A percentile compares a stretch with the other conserved stretches of the same genome.
phyloP scores from a whole-genome alignment of 2,113 vertebrate genomes.

The Isurus oxyrinchus region DNA sequence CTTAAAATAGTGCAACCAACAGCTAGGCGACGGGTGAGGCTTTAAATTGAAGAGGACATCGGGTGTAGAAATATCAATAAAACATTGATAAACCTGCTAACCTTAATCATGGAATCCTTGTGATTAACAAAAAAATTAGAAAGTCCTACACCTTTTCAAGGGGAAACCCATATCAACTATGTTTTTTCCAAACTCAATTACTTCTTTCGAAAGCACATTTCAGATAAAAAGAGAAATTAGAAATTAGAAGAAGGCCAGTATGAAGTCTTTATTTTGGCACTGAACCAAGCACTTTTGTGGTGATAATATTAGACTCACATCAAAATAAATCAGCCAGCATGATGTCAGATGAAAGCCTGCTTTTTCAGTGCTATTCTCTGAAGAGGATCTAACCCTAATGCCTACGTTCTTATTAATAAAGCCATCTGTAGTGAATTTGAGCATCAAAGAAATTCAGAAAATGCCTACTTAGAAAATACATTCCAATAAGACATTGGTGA shows the following conservation, averaged over 20 bases:
- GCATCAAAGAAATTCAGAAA: constrained; percentile 10
- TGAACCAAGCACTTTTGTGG: not conserved
- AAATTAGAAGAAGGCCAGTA: not conserved
- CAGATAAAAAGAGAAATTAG: not conserved
- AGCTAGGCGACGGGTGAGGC: not conserved
- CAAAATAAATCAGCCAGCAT: not conserved
- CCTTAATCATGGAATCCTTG: not conserved
- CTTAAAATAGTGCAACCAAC: not conserved
- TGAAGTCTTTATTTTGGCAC: not conserved
- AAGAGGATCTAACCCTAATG: not conserved
- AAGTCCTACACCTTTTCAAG: not conserved
- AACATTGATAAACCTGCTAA: not conserved
- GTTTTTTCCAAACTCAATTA: not conserved
- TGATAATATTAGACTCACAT: not conserved
- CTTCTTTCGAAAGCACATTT: not conserved
- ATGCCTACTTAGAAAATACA: not conserved
- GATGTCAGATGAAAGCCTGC: not conserved
- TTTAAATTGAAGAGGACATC: not conserved
- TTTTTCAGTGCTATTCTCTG: not conserved
- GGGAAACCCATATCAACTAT: not conserved
- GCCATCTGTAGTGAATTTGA: not conserved
- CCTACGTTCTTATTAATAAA: not conserved
- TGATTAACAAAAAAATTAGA: not conserved
- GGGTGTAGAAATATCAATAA: not conserved
- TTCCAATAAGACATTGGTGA: not conserved